Conservation (phyloP, 2,888 invertebrate genomes). For the Epicampocera succincta region DNA sequence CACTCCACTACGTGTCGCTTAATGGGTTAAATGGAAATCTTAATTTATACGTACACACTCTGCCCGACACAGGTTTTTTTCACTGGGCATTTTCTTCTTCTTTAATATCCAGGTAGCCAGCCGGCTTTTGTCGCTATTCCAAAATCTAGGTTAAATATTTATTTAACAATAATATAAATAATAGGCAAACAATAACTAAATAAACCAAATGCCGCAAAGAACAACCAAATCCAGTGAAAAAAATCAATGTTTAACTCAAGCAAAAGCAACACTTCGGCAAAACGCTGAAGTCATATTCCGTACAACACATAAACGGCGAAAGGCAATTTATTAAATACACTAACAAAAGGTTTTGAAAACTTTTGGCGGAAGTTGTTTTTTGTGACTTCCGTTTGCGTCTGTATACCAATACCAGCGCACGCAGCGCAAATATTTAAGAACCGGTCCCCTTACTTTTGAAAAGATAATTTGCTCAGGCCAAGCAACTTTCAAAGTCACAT, state of each 20-base stretch:
- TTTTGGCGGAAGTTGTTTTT: slow-evolving; percentile 66
- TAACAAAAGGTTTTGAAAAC: slow-evolving; percentile 51
- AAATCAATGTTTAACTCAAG: slow-evolving; percentile 48
- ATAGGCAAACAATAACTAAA: slow-evolving; percentile 9
- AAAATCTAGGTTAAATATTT: slow-evolving; percentile 59
- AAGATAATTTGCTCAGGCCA: too few species aligned
- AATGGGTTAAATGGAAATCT: too few species aligned
- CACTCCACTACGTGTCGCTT: too few species aligned
- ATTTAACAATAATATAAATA: slow-evolving; percentile 21
- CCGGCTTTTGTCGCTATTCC: slow-evolving; percentile 56
- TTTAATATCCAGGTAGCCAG: slow-evolving; percentile 29
- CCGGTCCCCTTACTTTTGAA: too few species aligned
- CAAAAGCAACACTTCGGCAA: slow-evolving; percentile 32
- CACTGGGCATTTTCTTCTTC: slow-evolving; percentile 5
- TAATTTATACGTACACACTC: slow-evolving; percentile 1
- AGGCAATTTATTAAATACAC: background rate
- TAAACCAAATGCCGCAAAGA: slow-evolving; percentile 25
- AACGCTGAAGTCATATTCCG: slow-evolving; percentile 15
- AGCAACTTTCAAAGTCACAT: too few species aligned
- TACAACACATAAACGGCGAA: slow-evolving; percentile 18
- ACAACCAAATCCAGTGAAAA: slow-evolving; percentile 14
- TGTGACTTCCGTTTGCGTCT: slow-evolving; percentile 61
- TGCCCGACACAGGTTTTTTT: slow-evolving; percentile 5
- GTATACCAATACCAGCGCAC: slow-evolving; percentile 9
- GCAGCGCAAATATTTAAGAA: background rate